phyloP scores from a whole-genome alignment of 2,888 invertebrate species.

The Ophioninae sp. region DNA sequence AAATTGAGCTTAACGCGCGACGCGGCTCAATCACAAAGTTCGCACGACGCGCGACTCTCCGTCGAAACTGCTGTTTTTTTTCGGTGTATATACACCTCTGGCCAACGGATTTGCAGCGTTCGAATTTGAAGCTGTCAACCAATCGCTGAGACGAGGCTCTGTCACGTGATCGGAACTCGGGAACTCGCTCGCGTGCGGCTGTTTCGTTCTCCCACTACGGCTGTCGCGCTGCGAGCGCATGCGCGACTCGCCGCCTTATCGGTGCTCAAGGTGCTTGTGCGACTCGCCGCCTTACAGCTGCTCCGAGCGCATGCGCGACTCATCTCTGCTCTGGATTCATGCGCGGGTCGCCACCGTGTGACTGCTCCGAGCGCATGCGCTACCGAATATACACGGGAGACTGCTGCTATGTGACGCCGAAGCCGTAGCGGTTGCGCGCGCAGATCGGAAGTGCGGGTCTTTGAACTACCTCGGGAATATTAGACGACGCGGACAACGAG shows the following conservation, averaged over 20 bases:
- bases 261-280: neutral
- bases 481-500: neutral
- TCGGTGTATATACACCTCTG: constrained; percentile 51
- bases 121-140: constrained; percentile 59
- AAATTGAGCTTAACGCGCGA: constrained; percentile 18
- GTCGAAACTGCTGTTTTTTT: constrained; percentile 69
- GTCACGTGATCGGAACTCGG: constrained; percentile 53
- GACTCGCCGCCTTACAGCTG: neutral
- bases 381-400: neutral
- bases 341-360: too few relatives aligned
- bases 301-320: neutral
- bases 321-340: neutral
- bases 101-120: constrained; percentile 61
- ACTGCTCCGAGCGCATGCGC: neutral
- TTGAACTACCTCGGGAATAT: neutral
- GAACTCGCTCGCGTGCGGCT: constrained; percentile 22
- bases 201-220: neutral
- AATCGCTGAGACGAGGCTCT: constrained; percentile 38
- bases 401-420: too few relatives aligned
- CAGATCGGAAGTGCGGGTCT: neutral
- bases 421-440: neutral
- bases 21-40: constrained; percentile 18
- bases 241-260: neutral
- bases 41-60: constrained; percentile 52
- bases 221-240: too few relatives aligned